These are phyloP conservation scores for Pachymerium ferrugineum DNA, from an alignment of 2,888 invertebrate genomes.

Conservation along the genomic window DNA sequence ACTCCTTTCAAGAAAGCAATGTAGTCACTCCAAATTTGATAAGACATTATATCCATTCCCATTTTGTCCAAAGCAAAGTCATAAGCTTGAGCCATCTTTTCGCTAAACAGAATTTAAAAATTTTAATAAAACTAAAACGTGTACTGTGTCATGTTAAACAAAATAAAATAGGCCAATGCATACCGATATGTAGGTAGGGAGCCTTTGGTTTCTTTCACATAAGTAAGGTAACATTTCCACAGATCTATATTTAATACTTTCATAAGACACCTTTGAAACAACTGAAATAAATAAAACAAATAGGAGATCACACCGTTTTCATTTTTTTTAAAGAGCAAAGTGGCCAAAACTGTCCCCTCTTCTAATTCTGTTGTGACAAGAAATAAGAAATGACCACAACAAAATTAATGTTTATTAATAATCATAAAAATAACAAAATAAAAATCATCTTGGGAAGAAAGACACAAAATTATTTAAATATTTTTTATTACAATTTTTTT, in stretches of 20 bases:
- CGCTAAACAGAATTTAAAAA: conserved; percentile 55
- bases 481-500: not conserved
- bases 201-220: conserved; percentile 96
- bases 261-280: conserved; percentile 96
- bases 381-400: conserved; percentile 6
- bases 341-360: not conserved
- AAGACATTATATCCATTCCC: conserved; percentile 95
- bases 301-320: conserved; percentile 14
- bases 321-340: conserved; percentile 11
- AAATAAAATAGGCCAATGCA: conserved; percentile 44
- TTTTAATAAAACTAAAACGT: not conserved
- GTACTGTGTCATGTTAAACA: not conserved
- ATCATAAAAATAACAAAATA: not conserved
- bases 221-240: conserved; percentile 95
- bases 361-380: conserved; percentile 6
- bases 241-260: conserved; percentile 98
- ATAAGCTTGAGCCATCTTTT: conserved; percentile 99
- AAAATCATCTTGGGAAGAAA: not conserved
- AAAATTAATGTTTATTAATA: not conserved
- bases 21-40: conserved; percentile 96
- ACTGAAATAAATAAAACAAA: conserved; percentile 52
- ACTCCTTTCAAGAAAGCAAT: conserved; percentile 91
- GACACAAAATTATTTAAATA: not conserved
- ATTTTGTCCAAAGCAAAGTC: conserved; percentile 99
- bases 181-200: conserved; percentile 88